Conservation (phyloP, 2,888 invertebrate species). For the Phoenoteleia sp. region DNA sequence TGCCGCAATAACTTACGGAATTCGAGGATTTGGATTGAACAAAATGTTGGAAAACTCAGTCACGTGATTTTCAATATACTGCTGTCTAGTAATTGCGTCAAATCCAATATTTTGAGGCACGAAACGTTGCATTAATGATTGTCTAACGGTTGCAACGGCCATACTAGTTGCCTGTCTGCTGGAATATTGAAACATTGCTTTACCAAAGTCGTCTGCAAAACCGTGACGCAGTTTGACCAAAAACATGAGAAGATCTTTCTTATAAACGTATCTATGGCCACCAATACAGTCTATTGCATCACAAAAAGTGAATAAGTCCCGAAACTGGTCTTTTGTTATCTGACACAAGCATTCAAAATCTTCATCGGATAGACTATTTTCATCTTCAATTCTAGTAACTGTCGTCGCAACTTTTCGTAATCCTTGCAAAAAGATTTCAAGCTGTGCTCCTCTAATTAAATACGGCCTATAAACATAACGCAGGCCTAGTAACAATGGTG, state of each 20-base stretch:
- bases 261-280: conserved; percentile 6
- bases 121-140: conserved; percentile 29
- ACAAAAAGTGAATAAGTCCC: conserved; percentile 36
- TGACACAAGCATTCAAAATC: conserved; percentile 40
- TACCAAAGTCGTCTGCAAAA: conserved; percentile 40
- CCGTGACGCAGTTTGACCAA: conserved; percentile 56
- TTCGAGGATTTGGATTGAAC: conserved; percentile 34
- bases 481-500: conserved; percentile 16
- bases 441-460: background rate
- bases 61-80: conserved; percentile 3
- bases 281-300: conserved; percentile 18
- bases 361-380: conserved; percentile 11
- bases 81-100: conserved; percentile 5
- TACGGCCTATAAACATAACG: conserved; percentile 27
- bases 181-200: conserved; percentile 37
- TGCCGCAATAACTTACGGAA: background rate
- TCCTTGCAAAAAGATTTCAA: conserved; percentile 17
- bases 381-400: background rate
- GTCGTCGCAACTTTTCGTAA: background rate
- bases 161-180: conserved; percentile 46
- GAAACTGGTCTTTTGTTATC: conserved; percentile 40
- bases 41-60: conserved; percentile 1
- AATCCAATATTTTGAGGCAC: conserved; percentile 24
- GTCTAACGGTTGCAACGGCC: conserved; percentile 26
- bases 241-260: conserved; percentile 41